Percentiles rank a stretch among this genome's conserved stretches.
These are phyloP conservation scores for Drosophila auraria DNA, from an alignment of 1,140 invertebrate genomes.

Conservation along the genomic window DNA sequence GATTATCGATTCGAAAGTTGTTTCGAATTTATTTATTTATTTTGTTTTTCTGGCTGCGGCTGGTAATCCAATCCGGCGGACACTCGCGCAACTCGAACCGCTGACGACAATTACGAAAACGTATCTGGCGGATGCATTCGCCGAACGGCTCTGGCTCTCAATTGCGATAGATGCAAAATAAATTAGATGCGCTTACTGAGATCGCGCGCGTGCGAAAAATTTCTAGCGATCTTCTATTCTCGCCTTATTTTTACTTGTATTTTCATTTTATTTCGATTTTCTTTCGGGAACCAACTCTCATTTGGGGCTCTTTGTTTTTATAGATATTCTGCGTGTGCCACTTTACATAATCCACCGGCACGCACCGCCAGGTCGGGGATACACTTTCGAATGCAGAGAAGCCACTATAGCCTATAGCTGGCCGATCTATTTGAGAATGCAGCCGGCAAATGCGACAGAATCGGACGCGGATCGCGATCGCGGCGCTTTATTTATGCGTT, in stretches of 20 bases:
- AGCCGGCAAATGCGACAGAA: conserved; percentile 55
- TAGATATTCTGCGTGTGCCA: conserved; percentile 50
- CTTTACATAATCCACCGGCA: conserved; percentile 80
- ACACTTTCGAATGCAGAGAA: conserved; percentile 9
- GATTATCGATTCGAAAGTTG: conserved; percentile 5
- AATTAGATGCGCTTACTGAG: conserved; percentile 74
- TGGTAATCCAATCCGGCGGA: conserved; percentile 62
- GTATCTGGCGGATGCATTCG: conserved; percentile 66
- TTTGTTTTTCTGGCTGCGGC: conserved; percentile 19
- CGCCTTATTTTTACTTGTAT: conserved; percentile 8
- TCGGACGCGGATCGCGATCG: conserved; percentile 37
- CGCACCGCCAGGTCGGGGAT: conserved; percentile 46
- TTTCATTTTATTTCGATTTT: conserved; percentile 28
- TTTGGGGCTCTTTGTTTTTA: conserved; percentile 23
- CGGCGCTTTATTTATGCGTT: conserved; percentile 75
- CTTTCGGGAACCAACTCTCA: conserved; percentile 9
- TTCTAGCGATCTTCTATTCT: conserved; percentile 18
- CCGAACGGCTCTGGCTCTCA: conserved; percentile 56
- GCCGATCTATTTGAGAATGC: conserved; percentile 53
- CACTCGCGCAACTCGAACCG: conserved; percentile 46
- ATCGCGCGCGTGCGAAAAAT: conserved; percentile 50
- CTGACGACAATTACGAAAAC: conserved; percentile 50
- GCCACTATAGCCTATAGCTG: conserved; percentile 21
- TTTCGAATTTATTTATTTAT: conserved; percentile 28
- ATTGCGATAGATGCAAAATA: conserved; percentile 81